Conservation (phyloP, 2,113 vertebrate species). For the Apus apus region DNA sequence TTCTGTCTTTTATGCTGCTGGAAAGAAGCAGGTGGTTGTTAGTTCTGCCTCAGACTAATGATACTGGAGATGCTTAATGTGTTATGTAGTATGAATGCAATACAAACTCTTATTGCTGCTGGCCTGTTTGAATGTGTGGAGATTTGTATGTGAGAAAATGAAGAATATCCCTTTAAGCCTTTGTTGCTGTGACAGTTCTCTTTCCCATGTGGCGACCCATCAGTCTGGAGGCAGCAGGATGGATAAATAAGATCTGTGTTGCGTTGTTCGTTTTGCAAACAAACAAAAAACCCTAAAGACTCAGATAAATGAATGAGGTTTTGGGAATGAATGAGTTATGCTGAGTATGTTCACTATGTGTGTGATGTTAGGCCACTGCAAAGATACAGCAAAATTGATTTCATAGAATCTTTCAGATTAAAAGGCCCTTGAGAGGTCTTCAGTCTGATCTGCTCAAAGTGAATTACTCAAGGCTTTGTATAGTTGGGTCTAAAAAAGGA, state of each 20-base stretch:
- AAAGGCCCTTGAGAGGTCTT: not conserved
- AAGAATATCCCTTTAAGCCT: not conserved
- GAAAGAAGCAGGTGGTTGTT: not conserved
- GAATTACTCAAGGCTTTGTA: not conserved
- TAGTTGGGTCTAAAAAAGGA: not conserved
- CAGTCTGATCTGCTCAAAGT: not conserved
- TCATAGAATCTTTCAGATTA: not conserved
- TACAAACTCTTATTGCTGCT: not conserved
- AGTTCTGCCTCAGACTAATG: not conserved
- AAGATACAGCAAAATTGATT: not conserved
- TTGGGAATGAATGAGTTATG: not conserved
- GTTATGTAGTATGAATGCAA: not conserved
- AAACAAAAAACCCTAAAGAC: not conserved
- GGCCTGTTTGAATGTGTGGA: not conserved
- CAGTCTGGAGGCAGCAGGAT: not conserved
- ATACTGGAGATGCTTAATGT: not conserved
- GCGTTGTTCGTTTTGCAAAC: not conserved
- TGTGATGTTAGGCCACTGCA: not conserved
- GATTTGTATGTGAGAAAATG: not conserved
- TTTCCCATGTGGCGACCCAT: not conserved
- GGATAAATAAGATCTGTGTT: not conserved
- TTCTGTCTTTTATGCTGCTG: conserved; percentile 5
- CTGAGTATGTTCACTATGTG: not conserved
- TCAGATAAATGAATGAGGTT: not conserved
- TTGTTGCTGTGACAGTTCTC: not conserved